phyloP scores from a whole-genome alignment of 2,888 invertebrate species.

The Luperina testacea region DNA sequence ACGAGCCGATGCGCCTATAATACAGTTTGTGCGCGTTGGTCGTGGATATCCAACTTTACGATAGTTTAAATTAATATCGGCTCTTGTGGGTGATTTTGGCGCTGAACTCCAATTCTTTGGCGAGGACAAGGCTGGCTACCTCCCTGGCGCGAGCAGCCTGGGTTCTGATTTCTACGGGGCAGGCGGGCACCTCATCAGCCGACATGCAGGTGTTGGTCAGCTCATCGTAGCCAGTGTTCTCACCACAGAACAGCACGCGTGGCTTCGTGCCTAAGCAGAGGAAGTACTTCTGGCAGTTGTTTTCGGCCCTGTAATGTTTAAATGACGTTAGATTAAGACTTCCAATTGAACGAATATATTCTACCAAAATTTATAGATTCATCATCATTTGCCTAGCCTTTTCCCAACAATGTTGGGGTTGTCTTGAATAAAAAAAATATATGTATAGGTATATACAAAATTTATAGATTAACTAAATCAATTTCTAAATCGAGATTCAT shows the following conservation, averaged over 20 bases:
- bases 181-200: conserved; percentile 94
- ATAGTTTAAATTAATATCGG: conserved; percentile 33
- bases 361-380: not conserved
- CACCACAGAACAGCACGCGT: conserved; percentile 93
- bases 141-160: conserved; percentile 77
- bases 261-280: conserved; percentile 94
- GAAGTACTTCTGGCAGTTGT: conserved; percentile 94
- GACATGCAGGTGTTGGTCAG: conserved; percentile 93
- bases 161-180: conserved; percentile 87
- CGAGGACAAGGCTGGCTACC: conserved; percentile 75
- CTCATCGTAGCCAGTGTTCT: conserved; percentile 94
- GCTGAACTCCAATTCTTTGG: conserved; percentile 76
- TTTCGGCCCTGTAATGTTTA: conserved; percentile 86
- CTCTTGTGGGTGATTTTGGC: conserved; percentile 52
- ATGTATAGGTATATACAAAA: too few relatives aligned
- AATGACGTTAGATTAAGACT: not conserved
- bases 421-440: too few relatives aligned
- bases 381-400: too few relatives aligned
- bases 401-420: too few relatives aligned
- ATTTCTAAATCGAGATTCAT: not conserved
- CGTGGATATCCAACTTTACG: conserved; percentile 8
- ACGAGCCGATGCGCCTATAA: not conserved
- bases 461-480: not conserved
- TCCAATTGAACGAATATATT: not conserved
- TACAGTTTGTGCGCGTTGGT: not conserved